Conservation (phyloP, 2,888 invertebrate species). For the Lottia gigantea region DNA sequence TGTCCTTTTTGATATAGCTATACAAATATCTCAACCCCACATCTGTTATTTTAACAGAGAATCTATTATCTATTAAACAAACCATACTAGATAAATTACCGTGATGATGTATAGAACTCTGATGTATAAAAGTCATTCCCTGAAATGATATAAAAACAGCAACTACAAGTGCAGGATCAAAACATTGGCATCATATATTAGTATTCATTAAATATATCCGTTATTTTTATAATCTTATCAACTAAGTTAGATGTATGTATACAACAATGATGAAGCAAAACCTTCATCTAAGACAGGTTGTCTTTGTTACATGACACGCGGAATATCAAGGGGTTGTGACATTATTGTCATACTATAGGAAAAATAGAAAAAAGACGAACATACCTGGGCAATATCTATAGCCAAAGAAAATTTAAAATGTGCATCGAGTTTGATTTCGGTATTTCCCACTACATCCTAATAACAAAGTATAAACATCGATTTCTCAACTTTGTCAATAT, state of each 20-base stretch:
- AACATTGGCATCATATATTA: too few species aligned
- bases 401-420: conserved; percentile 89
- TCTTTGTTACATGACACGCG: too few species aligned
- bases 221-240: conserved; percentile 14
- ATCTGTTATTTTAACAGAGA: conserved; percentile 90
- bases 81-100: conserved; percentile 88
- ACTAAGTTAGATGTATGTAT: neutral
- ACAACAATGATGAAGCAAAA: too few species aligned
- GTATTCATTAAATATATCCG: neutral
- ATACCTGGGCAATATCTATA: conserved; percentile 87
- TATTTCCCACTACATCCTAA: conserved; percentile 87
- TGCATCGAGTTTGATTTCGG: conserved; percentile 87
- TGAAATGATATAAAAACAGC: conserved; percentile 65
- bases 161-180: too few species aligned
- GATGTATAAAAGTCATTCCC: conserved; percentile 90
- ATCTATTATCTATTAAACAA: conserved; percentile 89
- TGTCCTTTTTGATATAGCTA: conserved; percentile 18
- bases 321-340: too few species aligned
- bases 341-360: too few species aligned
- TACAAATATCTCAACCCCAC: conserved; percentile 75
- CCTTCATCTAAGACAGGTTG: too few species aligned
- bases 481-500: too few species aligned
- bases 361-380: neutral
- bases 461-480: too few species aligned
- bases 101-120: conserved; percentile 83